phyloP scores from a whole-genome alignment of 1,140 invertebrate species.

The Holcopasites calliopsidis region DNA sequence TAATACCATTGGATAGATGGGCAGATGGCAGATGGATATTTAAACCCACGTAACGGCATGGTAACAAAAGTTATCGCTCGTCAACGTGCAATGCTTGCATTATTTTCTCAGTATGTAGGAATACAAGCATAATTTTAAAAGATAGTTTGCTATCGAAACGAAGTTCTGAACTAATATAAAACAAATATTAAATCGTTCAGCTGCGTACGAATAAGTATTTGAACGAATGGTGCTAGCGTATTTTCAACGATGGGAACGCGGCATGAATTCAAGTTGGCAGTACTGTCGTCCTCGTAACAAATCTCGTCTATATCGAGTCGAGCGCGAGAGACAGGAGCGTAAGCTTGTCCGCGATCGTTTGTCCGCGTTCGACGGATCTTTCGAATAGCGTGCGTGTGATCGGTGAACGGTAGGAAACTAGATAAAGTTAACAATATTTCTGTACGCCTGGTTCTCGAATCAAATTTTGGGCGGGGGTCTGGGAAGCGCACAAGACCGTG shows the following conservation, averaged over 20 bases:
- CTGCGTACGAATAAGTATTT: background rate
- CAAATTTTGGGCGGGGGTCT: background rate
- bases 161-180: too few species aligned
- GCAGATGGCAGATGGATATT: background rate
- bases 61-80: background rate
- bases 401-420: constrained; percentile 21
- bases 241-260: background rate
- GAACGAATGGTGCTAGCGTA: background rate
- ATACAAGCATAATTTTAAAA: background rate
- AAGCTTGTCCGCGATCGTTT: constrained; percentile 66
- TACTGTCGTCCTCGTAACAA: constrained; percentile 67
- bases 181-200: too few species aligned
- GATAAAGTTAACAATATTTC: too few species aligned
- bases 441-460: background rate
- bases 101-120: background rate
- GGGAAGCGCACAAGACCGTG: background rate
- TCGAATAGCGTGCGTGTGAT: constrained; percentile 48
- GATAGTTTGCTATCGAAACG: background rate
- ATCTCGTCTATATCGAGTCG: constrained; percentile 67
- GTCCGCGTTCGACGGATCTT: constrained; percentile 62
- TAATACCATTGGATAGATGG: background rate
- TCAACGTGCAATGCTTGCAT: background rate
- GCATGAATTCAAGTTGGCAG: constrained; percentile 56
- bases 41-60: background rate
- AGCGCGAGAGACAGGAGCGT: constrained; percentile 68